phyloP scores from a whole-genome alignment of 2,797 vertebrate genomes.

The Tokudaia muenninki region DNA sequence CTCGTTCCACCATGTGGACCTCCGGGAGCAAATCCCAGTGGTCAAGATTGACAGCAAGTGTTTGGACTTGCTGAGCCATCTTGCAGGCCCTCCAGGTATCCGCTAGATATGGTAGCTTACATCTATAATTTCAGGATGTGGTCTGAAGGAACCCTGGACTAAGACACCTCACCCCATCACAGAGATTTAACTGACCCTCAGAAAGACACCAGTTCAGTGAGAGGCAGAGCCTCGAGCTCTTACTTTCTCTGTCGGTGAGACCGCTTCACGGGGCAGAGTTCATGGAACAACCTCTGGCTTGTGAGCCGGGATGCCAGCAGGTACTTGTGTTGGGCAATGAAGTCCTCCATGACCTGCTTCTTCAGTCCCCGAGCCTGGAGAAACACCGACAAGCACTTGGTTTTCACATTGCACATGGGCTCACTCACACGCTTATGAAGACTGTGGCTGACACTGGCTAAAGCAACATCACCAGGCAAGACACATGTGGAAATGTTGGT shows the following conservation, averaged over 20 bases:
- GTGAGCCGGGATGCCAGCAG: conserved; percentile 95
- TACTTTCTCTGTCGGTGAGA: conserved; percentile 97
- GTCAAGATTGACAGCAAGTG: neutral
- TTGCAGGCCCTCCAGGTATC: neutral
- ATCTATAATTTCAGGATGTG: neutral
- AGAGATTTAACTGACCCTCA: neutral
- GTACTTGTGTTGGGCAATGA: conserved; percentile 97
- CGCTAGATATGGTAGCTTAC: neutral
- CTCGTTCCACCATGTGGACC: neutral
- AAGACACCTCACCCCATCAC: neutral
- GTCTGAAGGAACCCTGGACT: neutral
- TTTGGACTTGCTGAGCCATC: neutral
- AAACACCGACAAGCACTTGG: conserved; percentile 56
- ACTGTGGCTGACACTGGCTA: neutral
- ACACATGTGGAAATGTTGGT: too few species aligned
- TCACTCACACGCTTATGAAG: neutral
- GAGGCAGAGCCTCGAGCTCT: conserved; percentile 72
- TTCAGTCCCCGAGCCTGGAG: conserved; percentile 95
- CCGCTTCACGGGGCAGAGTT: conserved; percentile 97
- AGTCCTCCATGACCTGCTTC: conserved; percentile 96
- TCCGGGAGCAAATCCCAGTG: neutral
- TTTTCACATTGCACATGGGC: neutral
- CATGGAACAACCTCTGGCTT: conserved; percentile 96
- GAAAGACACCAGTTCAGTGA: neutral
- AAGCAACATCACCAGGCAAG: neutral